A percentile compares a stretch with the other conserved stretches of the same genome.
phyloP scores from a whole-genome alignment of 2,888 invertebrate genomes.

The Dione juno region DNA sequence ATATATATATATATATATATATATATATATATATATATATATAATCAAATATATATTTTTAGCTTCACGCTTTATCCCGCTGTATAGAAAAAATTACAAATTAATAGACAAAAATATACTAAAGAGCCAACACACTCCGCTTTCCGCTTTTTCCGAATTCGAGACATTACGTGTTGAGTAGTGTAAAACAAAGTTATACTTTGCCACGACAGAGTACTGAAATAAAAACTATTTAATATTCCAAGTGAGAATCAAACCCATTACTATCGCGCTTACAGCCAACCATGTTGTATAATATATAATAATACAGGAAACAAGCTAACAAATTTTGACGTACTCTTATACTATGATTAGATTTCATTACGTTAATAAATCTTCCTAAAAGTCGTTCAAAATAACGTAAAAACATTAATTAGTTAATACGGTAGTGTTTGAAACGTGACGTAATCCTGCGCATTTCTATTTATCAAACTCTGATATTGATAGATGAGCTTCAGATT shows the following conservation, averaged over 20 bases:
- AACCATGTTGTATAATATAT: not conserved
- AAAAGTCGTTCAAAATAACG: not conserved
- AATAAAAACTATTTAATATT: too few relatives aligned
- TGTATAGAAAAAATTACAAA: too few relatives aligned
- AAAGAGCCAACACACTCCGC: too few relatives aligned
- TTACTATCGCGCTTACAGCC: too few relatives aligned
- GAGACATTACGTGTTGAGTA: too few relatives aligned
- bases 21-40: not conserved
- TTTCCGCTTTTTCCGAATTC: too few relatives aligned
- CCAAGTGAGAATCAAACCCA: too few relatives aligned
- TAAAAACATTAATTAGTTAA: not conserved
- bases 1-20: not conserved
- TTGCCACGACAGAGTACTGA: too few relatives aligned
- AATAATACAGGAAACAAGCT: not conserved
- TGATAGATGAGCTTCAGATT: conserved; percentile 5
- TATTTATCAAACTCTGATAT: conserved; percentile 17
- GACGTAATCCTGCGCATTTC: not conserved
- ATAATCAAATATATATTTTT: not conserved
- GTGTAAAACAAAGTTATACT: too few relatives aligned
- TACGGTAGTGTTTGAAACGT: not conserved
- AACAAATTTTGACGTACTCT: not conserved
- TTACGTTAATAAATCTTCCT: not conserved
- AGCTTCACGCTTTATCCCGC: too few relatives aligned
- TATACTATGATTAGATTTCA: not conserved
- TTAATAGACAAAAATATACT: too few relatives aligned